These are phyloP conservation scores for Ceratosolen solmsi DNA, from an alignment of 1,140 invertebrate species.

Conservation along the genomic window DNA sequence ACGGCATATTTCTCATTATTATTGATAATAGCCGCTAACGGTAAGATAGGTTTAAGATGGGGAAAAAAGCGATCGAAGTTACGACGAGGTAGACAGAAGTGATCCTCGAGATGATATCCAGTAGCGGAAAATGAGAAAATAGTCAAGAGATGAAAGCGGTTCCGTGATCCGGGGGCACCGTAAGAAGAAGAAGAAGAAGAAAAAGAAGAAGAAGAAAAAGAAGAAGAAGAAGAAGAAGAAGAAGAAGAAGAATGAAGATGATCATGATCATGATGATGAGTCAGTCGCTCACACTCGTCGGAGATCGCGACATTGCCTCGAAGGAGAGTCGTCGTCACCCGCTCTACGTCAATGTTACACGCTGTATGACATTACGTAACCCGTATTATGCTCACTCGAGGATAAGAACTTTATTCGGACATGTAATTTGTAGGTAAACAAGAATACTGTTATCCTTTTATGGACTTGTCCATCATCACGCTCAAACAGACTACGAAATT, in stretches of 20 bases:
- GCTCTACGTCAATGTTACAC: neutral
- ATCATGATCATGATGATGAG: neutral
- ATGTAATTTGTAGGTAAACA: neutral
- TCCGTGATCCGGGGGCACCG: neutral
- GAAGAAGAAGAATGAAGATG: neutral
- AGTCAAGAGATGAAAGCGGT: neutral
- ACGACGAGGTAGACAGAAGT: neutral
- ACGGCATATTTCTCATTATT: no score
- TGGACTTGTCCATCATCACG: neutral
- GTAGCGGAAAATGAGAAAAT: slow-evolving; percentile 1
- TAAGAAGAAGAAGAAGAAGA: neutral
- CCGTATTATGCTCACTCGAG: neutral
- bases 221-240: neutral
- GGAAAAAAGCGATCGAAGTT: no score
- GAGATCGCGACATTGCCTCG: neutral
- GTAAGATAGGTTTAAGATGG: no score
- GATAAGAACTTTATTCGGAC: neutral
- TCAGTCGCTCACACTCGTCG: neutral
- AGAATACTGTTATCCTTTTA: neutral
- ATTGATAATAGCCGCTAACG: no score
- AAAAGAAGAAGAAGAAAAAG: neutral
- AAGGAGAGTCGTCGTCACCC: neutral
- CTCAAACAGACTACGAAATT: neutral
- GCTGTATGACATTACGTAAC: neutral
- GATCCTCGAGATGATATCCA: neutral